A percentile compares a stretch with the other conserved stretches of the same genome.
Conservation (phyloP, 2,888 invertebrate genomes). For the Nomada flava region DNA sequence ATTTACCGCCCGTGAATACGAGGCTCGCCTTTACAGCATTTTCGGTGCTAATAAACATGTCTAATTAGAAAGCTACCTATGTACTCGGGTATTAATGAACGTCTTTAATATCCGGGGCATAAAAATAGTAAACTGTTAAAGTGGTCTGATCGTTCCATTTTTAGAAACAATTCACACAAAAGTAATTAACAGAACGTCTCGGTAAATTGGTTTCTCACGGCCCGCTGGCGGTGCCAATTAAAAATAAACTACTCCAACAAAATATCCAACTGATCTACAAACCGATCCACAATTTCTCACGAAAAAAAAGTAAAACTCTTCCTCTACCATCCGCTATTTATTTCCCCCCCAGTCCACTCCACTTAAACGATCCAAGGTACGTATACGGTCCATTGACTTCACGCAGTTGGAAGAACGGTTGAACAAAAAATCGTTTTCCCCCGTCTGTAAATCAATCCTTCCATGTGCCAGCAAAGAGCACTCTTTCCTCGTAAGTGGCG, state of each 20-base stretch:
- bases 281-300: background rate
- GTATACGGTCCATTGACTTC: slow-evolving; percentile 15
- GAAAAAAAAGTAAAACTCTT: background rate
- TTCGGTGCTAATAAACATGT: slow-evolving; percentile 43
- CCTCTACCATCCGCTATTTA: slow-evolving; percentile 18
- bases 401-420: slow-evolving; percentile 26
- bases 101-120: background rate
- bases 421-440: slow-evolving; percentile 34
- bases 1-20: slow-evolving; percentile 34
- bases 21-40: slow-evolving; percentile 8
- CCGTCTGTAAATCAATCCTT: background rate
- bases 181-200: too few species aligned
- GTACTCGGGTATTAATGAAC: slow-evolving; percentile 5
- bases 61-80: slow-evolving; percentile 31
- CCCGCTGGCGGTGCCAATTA: too few species aligned
- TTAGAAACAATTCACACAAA: too few species aligned
- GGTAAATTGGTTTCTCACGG: too few species aligned
- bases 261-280: too few species aligned
- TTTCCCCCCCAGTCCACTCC: slow-evolving; percentile 21
- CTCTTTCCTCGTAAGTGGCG: slow-evolving; percentile 16
- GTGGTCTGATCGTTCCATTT: too few species aligned
- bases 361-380: slow-evolving; percentile 24
- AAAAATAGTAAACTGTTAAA: too few species aligned
- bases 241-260: too few species aligned
- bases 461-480: slow-evolving; percentile 38